A percentile compares a stretch with the other conserved stretches of the same genome.
Conservation (phyloP, 2,888 invertebrate species). For the Troilus luridus region DNA sequence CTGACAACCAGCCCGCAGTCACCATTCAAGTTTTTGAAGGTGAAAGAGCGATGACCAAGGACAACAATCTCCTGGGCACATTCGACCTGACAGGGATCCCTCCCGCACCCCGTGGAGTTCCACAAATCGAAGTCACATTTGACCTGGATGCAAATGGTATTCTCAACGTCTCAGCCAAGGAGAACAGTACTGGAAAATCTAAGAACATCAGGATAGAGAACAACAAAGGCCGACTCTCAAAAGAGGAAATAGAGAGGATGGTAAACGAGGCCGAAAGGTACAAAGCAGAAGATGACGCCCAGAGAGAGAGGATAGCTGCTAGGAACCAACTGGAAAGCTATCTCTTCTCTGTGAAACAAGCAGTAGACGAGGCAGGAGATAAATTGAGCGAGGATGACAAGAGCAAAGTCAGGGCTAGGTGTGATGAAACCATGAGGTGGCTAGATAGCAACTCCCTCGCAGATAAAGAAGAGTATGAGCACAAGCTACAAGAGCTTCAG, state of each 20-base stretch:
- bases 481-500: slow-evolving; percentile 70
- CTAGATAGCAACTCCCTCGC: slow-evolving; percentile 71
- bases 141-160: slow-evolving; percentile 73
- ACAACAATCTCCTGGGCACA: slow-evolving; percentile 87
- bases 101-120: slow-evolving; percentile 86
- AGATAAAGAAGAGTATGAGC: slow-evolving; percentile 70
- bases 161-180: slow-evolving; percentile 69
- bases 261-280: no score
- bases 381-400: no score
- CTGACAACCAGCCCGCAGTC: slow-evolving; percentile 85
- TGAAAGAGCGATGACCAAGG: slow-evolving; percentile 88
- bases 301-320: no score
- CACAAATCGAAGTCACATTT: slow-evolving; percentile 85
- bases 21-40: slow-evolving; percentile 86
- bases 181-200: slow-evolving; percentile 70
- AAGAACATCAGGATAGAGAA: slow-evolving; percentile 71
- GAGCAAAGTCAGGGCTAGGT: slow-evolving; percentile 57
- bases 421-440: slow-evolving; percentile 70
- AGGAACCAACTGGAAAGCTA: no score
- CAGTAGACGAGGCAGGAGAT: no score
- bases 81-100: slow-evolving; percentile 83
- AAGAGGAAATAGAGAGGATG: no score
- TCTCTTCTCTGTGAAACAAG: slow-evolving; percentile 61
- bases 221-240: slow-evolving; percentile 69
- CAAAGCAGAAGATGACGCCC: no score